Percentiles rank a stretch among this genome's conserved stretches.
Conservation (phyloP, 2,888 invertebrate genomes). For the Trissoscelio sp. region DNA sequence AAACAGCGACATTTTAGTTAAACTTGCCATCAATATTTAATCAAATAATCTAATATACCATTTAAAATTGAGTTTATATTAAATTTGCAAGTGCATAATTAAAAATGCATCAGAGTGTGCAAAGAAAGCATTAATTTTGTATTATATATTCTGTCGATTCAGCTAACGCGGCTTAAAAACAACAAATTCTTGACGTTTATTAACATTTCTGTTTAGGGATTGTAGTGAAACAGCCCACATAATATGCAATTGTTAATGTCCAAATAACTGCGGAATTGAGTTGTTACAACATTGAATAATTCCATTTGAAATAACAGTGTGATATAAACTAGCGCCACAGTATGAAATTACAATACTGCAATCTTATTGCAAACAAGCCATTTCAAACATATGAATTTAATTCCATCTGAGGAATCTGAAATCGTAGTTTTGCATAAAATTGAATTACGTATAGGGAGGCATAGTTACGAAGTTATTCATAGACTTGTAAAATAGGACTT, state of each 20-base stretch:
- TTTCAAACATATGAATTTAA: conserved; percentile 54
- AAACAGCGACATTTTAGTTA: background rate
- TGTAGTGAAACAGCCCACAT: background rate
- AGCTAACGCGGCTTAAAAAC: background rate
- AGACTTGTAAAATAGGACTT: conserved; percentile 35
- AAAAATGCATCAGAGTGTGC: background rate
- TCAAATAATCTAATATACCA: background rate
- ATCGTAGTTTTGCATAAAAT: conserved; percentile 52
- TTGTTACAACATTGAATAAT: conserved; percentile 24
- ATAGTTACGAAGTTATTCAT: conserved; percentile 40
- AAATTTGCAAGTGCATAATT: background rate
- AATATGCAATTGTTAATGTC: conserved; percentile 14
- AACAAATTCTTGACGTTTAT: background rate
- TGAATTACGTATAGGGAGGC: conserved; percentile 33
- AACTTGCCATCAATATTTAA: background rate
- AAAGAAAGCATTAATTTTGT: background rate
- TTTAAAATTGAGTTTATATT: conserved; percentile 3
- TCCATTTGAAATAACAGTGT: conserved; percentile 12
- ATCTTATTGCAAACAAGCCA: conserved; percentile 55
- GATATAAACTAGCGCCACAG: conserved; percentile 34
- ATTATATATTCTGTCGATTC: background rate
- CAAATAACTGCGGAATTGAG: conserved; percentile 10
- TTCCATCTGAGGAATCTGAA: conserved; percentile 35
- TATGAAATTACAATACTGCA: conserved; percentile 51
- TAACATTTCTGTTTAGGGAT: background rate